Evolutionary conservation across 2,113 vertebrate species (phyloP), one percentile per base, ranked within the genome.

Genomic region (Trichomycterus rosablanca): DNA sequence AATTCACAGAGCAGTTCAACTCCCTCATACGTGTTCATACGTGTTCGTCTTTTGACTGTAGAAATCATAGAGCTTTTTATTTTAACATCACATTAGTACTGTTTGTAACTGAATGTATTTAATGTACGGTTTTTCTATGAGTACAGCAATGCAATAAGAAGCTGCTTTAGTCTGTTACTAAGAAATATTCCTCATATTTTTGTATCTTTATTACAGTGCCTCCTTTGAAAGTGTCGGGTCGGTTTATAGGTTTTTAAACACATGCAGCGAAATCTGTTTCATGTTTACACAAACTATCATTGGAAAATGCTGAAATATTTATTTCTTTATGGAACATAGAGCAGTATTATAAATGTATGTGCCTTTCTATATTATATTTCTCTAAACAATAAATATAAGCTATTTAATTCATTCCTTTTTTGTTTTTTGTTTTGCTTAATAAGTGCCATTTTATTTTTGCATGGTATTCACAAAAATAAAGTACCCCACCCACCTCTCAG

Each of bases 281-380:
- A 71, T 81, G 87, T 87, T 87, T 86, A 87, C 86, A 79, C 16
- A 32, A 23, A 26, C 61, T 52, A 67, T n/a, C n/a, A n/a, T n/a
- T n/a, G n/a, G n/a, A n/a, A 14, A 34, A 56, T 76, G 75, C 68
- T 37, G 35, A 57, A n/a, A 42, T 7, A 14, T 40, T 30, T n/a
- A 14, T 40, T 14, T 2, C 14, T 40, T 40, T 62, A 51, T 32
- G 37, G 22, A 66, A 40, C 5, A n/a, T 40, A 7, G 14, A 40
- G 14, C 14, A n/a, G 37, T n/a, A 40, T 40, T 40, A 37, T 37
- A 10, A 37, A 37, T 37, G 34, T 37, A 37, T 40, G 37, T 14
- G 37, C 14, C 11, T 40, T 40, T 40, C 14, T n/a, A 7, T 4
- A 14, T 40, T 5, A 40, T 40, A n/a, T 12, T 10, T 35, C 12